A percentile compares a stretch with the other conserved stretches of the same genome.
These are phyloP conservation scores for Trissolcus brochymenae DNA, from an alignment of 2,888 invertebrate genomes.

Conservation along the genomic window DNA sequence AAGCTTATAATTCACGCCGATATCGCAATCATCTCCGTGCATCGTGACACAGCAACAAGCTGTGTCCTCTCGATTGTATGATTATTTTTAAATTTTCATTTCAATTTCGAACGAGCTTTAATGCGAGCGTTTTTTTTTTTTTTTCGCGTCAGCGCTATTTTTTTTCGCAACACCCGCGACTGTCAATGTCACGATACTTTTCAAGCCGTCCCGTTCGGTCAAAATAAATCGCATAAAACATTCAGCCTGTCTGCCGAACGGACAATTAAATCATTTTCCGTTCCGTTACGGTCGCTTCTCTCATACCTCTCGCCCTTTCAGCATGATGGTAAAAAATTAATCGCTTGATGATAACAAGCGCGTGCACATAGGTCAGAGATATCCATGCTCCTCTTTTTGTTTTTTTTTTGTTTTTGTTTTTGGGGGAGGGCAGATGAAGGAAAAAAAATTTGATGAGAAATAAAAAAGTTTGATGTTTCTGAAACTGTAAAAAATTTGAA, in stretches of 20 bases:
- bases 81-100: constrained; percentile 50
- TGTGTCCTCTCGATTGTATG: constrained; percentile 39
- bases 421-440: too few species aligned
- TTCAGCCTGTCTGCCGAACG: constrained; percentile 12
- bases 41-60: constrained; percentile 36
- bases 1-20: constrained; percentile 62
- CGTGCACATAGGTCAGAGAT: too few species aligned
- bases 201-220: constrained; percentile 15
- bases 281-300: background rate
- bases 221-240: constrained; percentile 36
- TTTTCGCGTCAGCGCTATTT: background rate
- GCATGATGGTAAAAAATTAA: background rate
- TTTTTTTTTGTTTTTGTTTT: too few species aligned
- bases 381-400: background rate
- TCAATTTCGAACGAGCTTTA: constrained; percentile 37
- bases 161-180: constrained; percentile 17
- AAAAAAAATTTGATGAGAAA: too few species aligned
- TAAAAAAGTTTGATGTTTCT: too few species aligned
- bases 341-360: background rate
- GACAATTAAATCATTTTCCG: constrained; percentile 24
- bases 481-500: too few species aligned
- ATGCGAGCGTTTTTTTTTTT: constrained; percentile 19
- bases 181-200: constrained; percentile 46
- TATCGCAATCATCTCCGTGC: constrained; percentile 51
- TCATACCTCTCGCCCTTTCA: too few species aligned